Percentiles rank a stretch among this genome's conserved stretches.
Evolutionary conservation across 1,140 invertebrate species (phyloP).

Genomic region (Acromyrmex heyeri): DNA sequence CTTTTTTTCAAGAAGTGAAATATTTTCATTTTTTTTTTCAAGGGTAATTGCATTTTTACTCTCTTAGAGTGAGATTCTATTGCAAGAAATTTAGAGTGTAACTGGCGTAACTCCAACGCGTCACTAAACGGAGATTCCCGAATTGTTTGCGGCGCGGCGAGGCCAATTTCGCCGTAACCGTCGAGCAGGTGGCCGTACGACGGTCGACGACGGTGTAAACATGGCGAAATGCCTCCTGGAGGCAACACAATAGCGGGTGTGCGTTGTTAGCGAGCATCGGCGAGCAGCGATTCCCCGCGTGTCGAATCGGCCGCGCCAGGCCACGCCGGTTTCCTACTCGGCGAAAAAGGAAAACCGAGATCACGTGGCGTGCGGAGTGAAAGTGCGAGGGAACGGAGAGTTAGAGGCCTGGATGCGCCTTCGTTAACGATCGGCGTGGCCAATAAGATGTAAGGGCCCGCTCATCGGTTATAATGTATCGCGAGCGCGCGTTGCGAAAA

Average conservation of each 20-base stretch:
- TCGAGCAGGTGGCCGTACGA: slow-evolving; percentile 28
- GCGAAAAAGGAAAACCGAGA: slow-evolving; percentile 65
- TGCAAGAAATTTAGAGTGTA: not conserved
- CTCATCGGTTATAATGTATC: slow-evolving; percentile 52
- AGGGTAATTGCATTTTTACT: too few relatives aligned
- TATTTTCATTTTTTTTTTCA: too few relatives aligned
- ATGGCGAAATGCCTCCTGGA: slow-evolving; percentile 51
- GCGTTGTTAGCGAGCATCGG: slow-evolving; percentile 9
- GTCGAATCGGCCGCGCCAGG: slow-evolving; percentile 13
- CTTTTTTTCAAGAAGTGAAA: too few relatives aligned
- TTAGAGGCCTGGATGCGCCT: slow-evolving; percentile 37
- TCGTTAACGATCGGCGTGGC: slow-evolving; percentile 62
- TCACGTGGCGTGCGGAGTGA: slow-evolving; percentile 64
- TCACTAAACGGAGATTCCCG: slow-evolving; percentile 45
- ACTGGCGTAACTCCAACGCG: not conserved
- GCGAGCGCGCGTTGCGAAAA: slow-evolving; percentile 53
- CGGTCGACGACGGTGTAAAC: slow-evolving; percentile 14
- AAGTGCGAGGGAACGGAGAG: slow-evolving; percentile 36
- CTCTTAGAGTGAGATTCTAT: too few relatives aligned
- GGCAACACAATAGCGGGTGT: slow-evolving; percentile 42
- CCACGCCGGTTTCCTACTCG: slow-evolving; percentile 33
- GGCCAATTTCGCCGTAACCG: slow-evolving; percentile 34
- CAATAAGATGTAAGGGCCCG: slow-evolving; percentile 59
- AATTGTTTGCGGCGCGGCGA: slow-evolving; percentile 23
- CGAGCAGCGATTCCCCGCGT: slow-evolving; percentile 21